Percentiles rank a stretch among this genome's conserved stretches.
These are phyloP conservation scores for Malurus cyaneus DNA, from an alignment of 2,113 vertebrate genomes.

Conservation along the genomic window DNA sequence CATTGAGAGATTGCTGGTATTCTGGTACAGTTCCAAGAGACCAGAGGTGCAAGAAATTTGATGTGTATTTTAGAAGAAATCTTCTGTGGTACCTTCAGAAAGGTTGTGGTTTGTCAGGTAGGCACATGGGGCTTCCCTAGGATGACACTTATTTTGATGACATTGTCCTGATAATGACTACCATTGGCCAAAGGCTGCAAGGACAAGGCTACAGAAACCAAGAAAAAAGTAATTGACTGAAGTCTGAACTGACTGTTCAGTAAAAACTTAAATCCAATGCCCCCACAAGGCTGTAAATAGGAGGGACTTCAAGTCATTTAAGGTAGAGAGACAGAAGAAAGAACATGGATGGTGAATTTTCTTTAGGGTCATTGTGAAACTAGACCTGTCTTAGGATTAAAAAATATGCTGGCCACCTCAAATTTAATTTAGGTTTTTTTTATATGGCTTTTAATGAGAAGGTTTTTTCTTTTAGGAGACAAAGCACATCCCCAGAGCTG, in stretches of 20 bases:
- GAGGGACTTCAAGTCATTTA: background rate
- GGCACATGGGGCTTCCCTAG: rapidly evolving
- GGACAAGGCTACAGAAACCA: background rate
- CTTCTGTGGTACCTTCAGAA: background rate
- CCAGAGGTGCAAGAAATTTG: background rate
- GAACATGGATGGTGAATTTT: background rate
- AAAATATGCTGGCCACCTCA: background rate
- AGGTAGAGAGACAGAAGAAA: background rate
- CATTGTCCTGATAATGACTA: background rate
- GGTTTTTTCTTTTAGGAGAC: background rate
- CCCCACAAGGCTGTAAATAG: background rate
- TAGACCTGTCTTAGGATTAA: background rate
- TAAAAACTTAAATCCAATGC: background rate
- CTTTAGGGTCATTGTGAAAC: background rate
- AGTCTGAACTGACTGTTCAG: background rate
- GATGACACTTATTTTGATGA: background rate
- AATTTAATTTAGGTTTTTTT: background rate
- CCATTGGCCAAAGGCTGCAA: background rate
- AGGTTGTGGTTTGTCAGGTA: background rate
- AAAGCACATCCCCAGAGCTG: background rate
- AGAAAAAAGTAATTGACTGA: background rate
- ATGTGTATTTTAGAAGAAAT: background rate
- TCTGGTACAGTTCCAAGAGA: background rate
- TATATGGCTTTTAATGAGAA: background rate
- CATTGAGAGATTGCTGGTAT: background rate